phyloP scores from a whole-genome alignment of 1,140 invertebrate genomes.

The Drosophila nigromelanica region DNA sequence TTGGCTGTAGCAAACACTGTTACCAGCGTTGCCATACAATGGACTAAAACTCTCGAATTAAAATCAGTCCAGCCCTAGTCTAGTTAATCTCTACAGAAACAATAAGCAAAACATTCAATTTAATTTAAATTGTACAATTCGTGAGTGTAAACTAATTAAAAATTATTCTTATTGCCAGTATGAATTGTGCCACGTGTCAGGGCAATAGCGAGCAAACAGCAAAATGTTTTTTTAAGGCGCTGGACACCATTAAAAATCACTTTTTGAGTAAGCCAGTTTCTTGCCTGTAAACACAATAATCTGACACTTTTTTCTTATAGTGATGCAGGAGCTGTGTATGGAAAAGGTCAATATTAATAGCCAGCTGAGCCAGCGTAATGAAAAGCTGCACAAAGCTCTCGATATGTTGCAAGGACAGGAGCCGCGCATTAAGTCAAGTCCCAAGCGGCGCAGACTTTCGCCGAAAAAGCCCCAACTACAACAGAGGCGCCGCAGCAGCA shows the following conservation, averaged over 20 bases:
- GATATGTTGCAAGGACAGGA: conserved; percentile 39
- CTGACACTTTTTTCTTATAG: conserved; percentile 13
- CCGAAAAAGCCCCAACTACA: conserved; percentile 37
- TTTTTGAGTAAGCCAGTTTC: conserved; percentile 46
- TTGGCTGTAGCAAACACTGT: neutral
- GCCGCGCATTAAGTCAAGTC: conserved; percentile 12
- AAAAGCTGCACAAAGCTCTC: conserved; percentile 54
- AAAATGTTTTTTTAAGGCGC: conserved; percentile 47
- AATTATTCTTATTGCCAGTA: conserved; percentile 12
- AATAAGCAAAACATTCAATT: neutral
- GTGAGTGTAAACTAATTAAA: neutral
- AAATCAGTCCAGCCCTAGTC: conserved; percentile 1
- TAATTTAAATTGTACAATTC: no score
- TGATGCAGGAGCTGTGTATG: conserved; percentile 41
- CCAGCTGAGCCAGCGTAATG: conserved; percentile 42
- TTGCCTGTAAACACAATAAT: neutral
- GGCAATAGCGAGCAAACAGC: conserved; percentile 31
- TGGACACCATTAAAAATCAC: conserved; percentile 53
- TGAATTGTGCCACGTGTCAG: conserved; percentile 53
- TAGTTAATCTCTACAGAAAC: neutral
- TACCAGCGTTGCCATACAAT: conserved; percentile 5
- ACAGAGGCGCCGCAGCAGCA: conserved; percentile 1
- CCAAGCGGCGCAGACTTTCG: conserved; percentile 55
- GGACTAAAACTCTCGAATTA: neutral
- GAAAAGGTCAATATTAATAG: conserved; percentile 44